These are phyloP conservation scores for Pangasius larnaudii DNA, from an alignment of 2,797 vertebrate species.

Conservation along the genomic window DNA sequence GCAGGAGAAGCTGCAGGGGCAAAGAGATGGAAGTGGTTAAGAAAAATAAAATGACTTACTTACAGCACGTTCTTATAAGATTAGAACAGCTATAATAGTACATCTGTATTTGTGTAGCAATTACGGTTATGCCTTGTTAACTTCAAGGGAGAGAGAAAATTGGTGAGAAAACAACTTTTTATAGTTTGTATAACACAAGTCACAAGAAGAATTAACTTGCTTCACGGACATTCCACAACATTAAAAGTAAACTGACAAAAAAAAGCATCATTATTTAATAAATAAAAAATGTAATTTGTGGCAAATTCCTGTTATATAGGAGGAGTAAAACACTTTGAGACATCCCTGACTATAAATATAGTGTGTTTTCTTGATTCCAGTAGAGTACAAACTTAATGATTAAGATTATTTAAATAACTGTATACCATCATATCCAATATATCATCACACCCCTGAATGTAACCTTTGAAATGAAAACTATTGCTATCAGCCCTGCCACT, in stretches of 20 bases:
- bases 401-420: not conserved
- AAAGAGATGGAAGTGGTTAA: not conserved
- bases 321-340: not conserved
- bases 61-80: not conserved
- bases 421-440: not conserved
- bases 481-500: not conserved
- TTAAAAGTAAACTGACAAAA: not conserved
- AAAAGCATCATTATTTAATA: not conserved
- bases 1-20: conserved; percentile 74
- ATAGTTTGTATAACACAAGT: not conserved
- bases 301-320: not conserved
- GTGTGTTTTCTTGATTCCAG: not conserved
- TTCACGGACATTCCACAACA: not conserved
- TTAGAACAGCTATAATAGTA: not conserved
- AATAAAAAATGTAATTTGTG: not conserved
- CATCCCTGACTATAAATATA: not conserved
- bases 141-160: not conserved
- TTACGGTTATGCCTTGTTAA: not conserved
- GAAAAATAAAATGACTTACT: not conserved
- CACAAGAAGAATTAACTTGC: not conserved
- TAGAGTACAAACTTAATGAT: not conserved
- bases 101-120: not conserved
- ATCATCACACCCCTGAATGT: not conserved
- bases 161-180: not conserved
- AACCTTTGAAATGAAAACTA: conserved; percentile 1